A percentile compares a stretch with the other conserved stretches of the same genome.
Evolutionary conservation across 2,888 invertebrate genomes (phyloP).

Genomic region (Cheilosia scutellata): DNA sequence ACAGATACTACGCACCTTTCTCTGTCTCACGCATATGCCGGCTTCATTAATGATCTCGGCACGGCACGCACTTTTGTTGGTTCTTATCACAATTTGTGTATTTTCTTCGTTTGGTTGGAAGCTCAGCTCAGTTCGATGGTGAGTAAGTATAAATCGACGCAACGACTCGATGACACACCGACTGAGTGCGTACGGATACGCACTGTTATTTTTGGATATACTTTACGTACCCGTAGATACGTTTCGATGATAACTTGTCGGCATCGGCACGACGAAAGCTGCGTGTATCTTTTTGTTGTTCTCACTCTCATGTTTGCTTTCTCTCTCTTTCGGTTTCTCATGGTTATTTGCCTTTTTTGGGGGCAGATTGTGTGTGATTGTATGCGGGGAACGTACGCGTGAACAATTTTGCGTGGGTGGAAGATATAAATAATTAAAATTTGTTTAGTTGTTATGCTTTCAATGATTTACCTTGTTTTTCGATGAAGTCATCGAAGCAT

Average conservation of each 20-base stretch:
- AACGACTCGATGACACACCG: slow-evolving; percentile 33
- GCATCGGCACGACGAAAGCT: neutral
- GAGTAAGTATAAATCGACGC: slow-evolving; percentile 52
- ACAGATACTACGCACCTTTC: slow-evolving; percentile 27
- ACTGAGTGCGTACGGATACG: slow-evolving; percentile 42
- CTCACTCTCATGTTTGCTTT: slow-evolving; percentile 17
- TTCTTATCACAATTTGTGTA: slow-evolving; percentile 13
- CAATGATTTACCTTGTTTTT: slow-evolving; percentile 24
- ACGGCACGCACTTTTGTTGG: slow-evolving; percentile 41
- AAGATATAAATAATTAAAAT: slow-evolving; percentile 36
- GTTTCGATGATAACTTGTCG: slow-evolving; percentile 18
- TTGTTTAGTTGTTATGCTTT: slow-evolving; percentile 3
- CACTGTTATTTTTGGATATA: slow-evolving; percentile 51
- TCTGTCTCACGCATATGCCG: slow-evolving; percentile 26
- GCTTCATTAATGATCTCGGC: slow-evolving; percentile 22
- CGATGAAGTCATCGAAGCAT: slow-evolving; percentile 39
- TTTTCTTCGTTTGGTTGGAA: neutral
- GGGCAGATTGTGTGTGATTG: neutral
- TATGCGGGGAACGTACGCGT: slow-evolving; percentile 14
- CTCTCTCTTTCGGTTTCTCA: slow-evolving; percentile 38
- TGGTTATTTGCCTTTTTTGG: slow-evolving; percentile 46
- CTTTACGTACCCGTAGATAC: neutral
- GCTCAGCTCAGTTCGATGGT: neutral
- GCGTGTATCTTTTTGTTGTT: slow-evolving; percentile 26
- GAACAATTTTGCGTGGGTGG: slow-evolving; percentile 58